Conservation (phyloP, 1,140 invertebrate species). For the Zophobas morio region DNA sequence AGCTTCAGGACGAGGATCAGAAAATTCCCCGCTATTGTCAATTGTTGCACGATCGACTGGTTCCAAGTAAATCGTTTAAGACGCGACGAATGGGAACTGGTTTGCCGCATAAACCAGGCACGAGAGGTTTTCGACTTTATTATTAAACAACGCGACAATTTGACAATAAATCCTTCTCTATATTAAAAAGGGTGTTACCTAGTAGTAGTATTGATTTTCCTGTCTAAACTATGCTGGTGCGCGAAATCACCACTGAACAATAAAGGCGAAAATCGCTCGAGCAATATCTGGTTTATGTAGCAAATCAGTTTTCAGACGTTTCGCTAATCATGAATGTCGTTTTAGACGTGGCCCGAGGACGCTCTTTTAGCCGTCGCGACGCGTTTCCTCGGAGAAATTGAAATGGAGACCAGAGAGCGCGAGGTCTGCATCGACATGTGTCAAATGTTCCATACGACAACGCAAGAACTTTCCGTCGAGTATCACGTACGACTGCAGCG, state of each 20-base stretch:
- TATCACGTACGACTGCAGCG: constrained; percentile 81
- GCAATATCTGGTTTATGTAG: no score
- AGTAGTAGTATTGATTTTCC: no score
- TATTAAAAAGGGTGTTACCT: no score
- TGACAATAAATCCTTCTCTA: no score
- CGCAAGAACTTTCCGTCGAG: constrained; percentile 81
- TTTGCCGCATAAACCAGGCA: background rate
- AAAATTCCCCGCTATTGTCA: constrained; percentile 95
- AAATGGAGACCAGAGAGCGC: constrained; percentile 81
- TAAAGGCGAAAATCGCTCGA: no score
- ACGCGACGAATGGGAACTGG: constrained; percentile 2
- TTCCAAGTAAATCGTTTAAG: constrained; percentile 78
- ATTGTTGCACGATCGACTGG: constrained; percentile 98
- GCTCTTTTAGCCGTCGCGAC: constrained; percentile 92
- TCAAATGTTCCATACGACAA: constrained; percentile 91
- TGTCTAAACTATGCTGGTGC: no score
- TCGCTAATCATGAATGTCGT: no score
- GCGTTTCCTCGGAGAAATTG: constrained; percentile 89
- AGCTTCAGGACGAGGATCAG: constrained; percentile 88
- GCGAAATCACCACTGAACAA: no score
- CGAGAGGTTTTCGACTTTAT: no score
- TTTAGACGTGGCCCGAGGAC: constrained; percentile 92
- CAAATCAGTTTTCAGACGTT: no score
- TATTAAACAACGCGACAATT: no score
- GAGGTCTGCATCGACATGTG: constrained; percentile 88